Evolutionary conservation across 1,140 invertebrate genomes (phyloP).

Genomic region (Danaus melanippus): DNA sequence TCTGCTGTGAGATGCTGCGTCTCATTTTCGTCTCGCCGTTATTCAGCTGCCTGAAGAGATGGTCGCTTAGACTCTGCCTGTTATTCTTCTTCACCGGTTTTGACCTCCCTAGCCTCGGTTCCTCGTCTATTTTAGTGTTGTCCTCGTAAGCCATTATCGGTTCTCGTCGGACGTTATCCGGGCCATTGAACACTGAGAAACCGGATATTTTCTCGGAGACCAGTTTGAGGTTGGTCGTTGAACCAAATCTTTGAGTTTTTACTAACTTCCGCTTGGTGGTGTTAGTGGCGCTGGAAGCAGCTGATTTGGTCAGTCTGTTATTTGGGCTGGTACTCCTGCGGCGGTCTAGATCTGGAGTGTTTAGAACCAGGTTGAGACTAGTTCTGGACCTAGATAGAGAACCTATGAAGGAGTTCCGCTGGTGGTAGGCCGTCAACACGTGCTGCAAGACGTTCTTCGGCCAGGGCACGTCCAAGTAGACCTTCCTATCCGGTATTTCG

Average conservation of each 20-base stretch:
- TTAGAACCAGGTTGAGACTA: constrained; percentile 53
- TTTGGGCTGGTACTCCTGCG: constrained; percentile 44
- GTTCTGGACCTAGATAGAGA: constrained; percentile 70
- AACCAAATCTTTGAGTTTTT: constrained; percentile 46
- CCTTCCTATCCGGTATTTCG: constrained; percentile 53
- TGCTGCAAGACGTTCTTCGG: constrained; percentile 68
- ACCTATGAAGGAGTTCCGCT: constrained; percentile 69
- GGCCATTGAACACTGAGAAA: constrained; percentile 50
- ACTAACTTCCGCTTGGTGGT: constrained; percentile 42
- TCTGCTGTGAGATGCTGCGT: constrained; percentile 50
- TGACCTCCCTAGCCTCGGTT: constrained; percentile 28
- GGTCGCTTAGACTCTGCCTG: constrained; percentile 49
- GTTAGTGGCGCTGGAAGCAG: constrained; percentile 35
- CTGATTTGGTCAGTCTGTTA: constrained; percentile 36
- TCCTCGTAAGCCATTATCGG: constrained; percentile 56
- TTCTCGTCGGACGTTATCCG: constrained; percentile 22
- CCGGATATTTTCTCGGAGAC: constrained; percentile 62
- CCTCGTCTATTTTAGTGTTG: constrained; percentile 26
- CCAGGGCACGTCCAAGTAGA: constrained; percentile 60
- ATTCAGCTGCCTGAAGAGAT: constrained; percentile 34
- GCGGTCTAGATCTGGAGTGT: constrained; percentile 42
- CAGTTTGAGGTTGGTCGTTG: constrained; percentile 54
- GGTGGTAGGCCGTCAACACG: constrained; percentile 64
- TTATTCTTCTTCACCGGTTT: constrained; percentile 40
- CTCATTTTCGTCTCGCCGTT: constrained; percentile 28